phyloP scores from a whole-genome alignment of 2,888 invertebrate species.

The Atherix ibis region DNA sequence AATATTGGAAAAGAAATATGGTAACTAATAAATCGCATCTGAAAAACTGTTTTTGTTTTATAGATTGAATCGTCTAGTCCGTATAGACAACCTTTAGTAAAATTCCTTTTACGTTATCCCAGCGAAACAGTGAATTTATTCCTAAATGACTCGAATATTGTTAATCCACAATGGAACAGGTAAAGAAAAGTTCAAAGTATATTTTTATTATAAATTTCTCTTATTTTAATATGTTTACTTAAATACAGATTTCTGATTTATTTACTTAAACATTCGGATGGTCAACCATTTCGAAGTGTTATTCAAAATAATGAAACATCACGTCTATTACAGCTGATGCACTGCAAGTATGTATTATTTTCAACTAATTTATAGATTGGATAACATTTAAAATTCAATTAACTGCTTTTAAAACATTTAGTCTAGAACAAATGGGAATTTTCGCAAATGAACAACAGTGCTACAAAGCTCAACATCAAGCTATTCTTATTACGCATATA shows the following conservation, averaged over 20 bases:
- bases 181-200: conserved; percentile 2
- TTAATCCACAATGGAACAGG: conserved; percentile 65
- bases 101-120: conserved; percentile 76
- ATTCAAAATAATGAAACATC: conserved; percentile 41
- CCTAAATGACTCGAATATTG: conserved; percentile 62
- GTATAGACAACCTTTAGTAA: conserved; percentile 73
- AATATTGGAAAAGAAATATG: neutral
- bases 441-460: conserved; percentile 39
- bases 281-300: conserved; percentile 63
- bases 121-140: conserved; percentile 65
- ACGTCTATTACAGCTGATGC: conserved; percentile 23
- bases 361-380: neutral
- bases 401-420: too few species aligned
- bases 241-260: conserved; percentile 55
- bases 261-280: conserved; percentile 64
- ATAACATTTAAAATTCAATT: too few species aligned
- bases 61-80: conserved; percentile 78
- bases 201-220: conserved; percentile 1
- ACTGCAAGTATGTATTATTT: conserved; percentile 13
- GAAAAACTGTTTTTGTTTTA: neutral
- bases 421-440: too few species aligned
- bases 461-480: conserved; percentile 72
- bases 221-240: neutral
- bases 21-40: neutral
- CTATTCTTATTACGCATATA: conserved; percentile 63